Evolutionary conservation across 2,797 vertebrate species (phyloP).

Genomic region (Oceanodroma leucorhoa): DNA sequence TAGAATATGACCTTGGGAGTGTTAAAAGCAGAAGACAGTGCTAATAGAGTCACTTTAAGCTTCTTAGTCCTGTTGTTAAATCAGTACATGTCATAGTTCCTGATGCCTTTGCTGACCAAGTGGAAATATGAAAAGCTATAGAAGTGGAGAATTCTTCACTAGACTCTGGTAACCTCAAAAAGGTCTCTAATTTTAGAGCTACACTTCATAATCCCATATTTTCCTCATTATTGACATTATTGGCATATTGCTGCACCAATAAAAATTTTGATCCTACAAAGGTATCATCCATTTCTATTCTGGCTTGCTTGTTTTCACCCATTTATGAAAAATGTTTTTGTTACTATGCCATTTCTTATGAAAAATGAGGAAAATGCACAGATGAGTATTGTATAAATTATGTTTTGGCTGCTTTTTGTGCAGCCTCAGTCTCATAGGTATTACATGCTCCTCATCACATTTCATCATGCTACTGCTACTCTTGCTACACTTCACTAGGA

Average conservation of each 20-base stretch:
- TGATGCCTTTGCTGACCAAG: not conserved
- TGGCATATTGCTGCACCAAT: not conserved
- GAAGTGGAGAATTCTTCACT: not conserved
- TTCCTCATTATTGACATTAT: not conserved
- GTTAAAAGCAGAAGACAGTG: not conserved
- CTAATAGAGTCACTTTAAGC: not conserved
- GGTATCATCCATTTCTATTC: not conserved
- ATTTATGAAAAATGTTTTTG: not conserved
- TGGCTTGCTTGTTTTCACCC: not conserved
- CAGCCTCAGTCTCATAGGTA: not conserved
- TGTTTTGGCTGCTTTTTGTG: not conserved
- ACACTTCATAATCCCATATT: not conserved
- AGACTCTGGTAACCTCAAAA: not conserved
- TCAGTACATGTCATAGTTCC: not conserved
- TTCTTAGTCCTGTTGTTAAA: not conserved
- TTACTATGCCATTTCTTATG: not conserved
- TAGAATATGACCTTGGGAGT: not conserved
- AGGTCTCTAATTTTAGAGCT: not conserved
- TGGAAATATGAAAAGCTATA: not conserved
- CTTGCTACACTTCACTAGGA: not conserved
- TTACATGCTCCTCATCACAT: fast-evolving
- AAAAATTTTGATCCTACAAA: not conserved
- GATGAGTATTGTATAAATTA: not conserved
- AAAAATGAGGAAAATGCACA: not conserved
- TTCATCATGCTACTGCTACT: not conserved